phyloP scores from a whole-genome alignment of 2,797 vertebrate genomes.

The Sphenodon punctatus region DNA sequence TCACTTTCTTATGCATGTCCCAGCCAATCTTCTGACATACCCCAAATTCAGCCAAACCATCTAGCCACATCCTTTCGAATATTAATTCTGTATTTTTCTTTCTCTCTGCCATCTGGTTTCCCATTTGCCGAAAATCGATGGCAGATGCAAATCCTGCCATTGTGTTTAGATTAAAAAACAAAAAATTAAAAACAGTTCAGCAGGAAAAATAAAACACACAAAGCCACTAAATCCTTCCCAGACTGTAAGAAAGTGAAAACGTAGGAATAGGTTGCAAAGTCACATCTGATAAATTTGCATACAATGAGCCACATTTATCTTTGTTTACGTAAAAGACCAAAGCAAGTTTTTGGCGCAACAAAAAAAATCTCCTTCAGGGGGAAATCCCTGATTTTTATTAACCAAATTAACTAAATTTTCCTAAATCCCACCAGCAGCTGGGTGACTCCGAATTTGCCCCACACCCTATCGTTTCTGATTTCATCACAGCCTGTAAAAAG shows the following conservation, averaged over 20 bases:
- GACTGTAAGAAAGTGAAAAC: constrained; percentile 18
- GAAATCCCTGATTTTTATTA: constrained; percentile 42
- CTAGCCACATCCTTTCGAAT: constrained; percentile 40
- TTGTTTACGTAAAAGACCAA: constrained; percentile 3
- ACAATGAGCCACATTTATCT: not conserved
- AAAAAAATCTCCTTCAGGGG: constrained; percentile 1
- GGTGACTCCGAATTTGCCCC: constrained; percentile 51
- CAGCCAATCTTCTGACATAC: not conserved
- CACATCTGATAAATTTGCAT: constrained; percentile 4
- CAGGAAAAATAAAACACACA: constrained; percentile 46
- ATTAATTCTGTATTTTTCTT: constrained; percentile 26
- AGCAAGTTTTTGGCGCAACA: constrained; percentile 24
- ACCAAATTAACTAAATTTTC: constrained; percentile 54
- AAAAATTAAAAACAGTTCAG: not conserved
- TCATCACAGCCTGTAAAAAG: constrained; percentile 11
- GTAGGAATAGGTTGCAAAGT: constrained; percentile 32
- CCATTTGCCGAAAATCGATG: constrained; percentile 46
- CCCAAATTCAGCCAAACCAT: not conserved
- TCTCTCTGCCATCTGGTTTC: constrained; percentile 53
- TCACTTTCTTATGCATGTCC: not conserved
- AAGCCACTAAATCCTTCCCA: constrained; percentile 18
- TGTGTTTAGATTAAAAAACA: constrained; percentile 36
- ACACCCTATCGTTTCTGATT: constrained; percentile 12
- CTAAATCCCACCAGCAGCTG: constrained; percentile 53
- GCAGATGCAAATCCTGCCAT: constrained; percentile 48